Evolutionary conservation across 1,140 invertebrate species (phyloP).

Genomic region (Phocides pigmalion): DNA sequence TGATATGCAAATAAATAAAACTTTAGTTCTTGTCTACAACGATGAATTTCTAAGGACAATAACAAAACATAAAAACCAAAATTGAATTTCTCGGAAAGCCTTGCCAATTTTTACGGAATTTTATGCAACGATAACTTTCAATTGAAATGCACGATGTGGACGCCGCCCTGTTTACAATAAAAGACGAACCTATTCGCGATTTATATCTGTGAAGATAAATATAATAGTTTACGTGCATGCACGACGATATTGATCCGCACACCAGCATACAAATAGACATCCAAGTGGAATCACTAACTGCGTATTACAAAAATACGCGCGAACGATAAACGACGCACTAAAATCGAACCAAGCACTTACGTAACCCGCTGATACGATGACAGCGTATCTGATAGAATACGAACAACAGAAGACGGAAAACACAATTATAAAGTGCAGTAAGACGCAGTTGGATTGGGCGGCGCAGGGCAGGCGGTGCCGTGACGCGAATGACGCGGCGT

Average conservation of each 20-base stretch:
- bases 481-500: constrained; percentile 59
- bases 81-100: no score
- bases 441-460: constrained; percentile 71
- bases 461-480: constrained; percentile 45
- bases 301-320: constrained; percentile 9
- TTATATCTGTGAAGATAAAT: no score
- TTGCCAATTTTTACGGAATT: no score
- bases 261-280: constrained; percentile 5
- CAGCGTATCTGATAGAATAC: constrained; percentile 18
- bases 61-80: no score
- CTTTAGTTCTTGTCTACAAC: no score
- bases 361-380: constrained; percentile 25
- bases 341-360: constrained; percentile 16
- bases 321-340: constrained; percentile 12
- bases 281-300: neutral
- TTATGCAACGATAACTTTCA: no score
- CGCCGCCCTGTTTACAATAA: neutral
- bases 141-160: no score
- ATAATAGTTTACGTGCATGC: neutral
- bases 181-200: neutral
- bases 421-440: constrained; percentile 41
- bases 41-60: no score
- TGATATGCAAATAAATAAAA: no score
- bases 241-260: constrained; percentile 1
- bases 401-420: constrained; percentile 33